These are phyloP conservation scores for Microtus richardsoni DNA, from an alignment of 2,113 vertebrate genomes.

Conservation along the genomic window DNA sequence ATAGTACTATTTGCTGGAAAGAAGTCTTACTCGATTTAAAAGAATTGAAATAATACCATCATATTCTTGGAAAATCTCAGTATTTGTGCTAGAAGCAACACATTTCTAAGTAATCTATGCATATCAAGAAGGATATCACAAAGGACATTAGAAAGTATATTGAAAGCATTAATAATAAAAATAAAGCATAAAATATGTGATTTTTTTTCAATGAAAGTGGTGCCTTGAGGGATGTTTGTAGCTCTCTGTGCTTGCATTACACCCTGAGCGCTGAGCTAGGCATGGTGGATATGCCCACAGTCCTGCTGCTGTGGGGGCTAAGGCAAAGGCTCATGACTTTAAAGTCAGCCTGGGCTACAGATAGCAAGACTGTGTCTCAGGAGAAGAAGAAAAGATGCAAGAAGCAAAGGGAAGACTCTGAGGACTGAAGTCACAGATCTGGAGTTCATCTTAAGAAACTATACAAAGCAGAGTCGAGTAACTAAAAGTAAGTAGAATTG, in stretches of 20 bases:
- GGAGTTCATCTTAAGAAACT: slow-evolving; percentile 17
- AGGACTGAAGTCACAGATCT: not conserved
- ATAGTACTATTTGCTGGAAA: not conserved
- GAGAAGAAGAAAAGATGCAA: not conserved
- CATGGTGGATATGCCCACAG: not conserved
- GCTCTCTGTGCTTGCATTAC: not conserved
- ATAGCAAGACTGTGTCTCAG: not conserved
- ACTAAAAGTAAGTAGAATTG: slow-evolving; percentile 3
- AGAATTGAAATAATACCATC: not conserved
- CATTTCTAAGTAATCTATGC: not conserved
- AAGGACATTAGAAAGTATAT: not conserved
- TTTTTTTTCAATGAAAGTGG: not conserved
- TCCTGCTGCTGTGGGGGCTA: not conserved
- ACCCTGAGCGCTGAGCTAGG: not conserved
- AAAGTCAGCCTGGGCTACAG: not conserved
- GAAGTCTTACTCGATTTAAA: not conserved
- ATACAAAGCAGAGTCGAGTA: not conserved
- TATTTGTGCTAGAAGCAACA: slow-evolving; percentile 13
- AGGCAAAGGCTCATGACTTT: not conserved
- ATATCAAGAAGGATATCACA: slow-evolving; percentile 26
- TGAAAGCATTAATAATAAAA: not conserved
- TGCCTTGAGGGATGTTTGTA: not conserved
- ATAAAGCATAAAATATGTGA: slow-evolving; percentile 12
- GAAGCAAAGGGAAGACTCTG: not conserved
- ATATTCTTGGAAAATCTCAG: slow-evolving; percentile 20